Conservation (phyloP, 2,113 vertebrate genomes). For the Hylia prasina region DNA sequence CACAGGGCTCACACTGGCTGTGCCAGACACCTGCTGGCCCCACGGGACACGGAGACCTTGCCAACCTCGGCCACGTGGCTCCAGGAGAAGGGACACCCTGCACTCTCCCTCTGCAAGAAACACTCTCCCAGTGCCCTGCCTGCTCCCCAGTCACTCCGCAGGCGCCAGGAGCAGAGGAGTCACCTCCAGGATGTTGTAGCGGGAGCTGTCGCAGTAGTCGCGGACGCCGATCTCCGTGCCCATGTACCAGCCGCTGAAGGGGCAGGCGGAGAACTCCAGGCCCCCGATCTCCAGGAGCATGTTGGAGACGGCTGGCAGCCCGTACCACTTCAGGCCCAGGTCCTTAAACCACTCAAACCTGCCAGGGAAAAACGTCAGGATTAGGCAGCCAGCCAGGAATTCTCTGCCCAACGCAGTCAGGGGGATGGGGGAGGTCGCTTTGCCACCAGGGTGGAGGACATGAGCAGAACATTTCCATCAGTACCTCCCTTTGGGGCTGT, state of each 20-base stretch:
- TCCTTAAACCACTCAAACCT: slow-evolving; percentile 96
- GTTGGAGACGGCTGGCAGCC: slow-evolving; percentile 90
- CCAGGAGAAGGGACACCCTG: not conserved
- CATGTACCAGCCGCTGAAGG: slow-evolving; percentile 99
- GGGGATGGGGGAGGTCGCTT: not conserved
- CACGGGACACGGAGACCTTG: not conserved
- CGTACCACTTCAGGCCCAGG: slow-evolving; percentile 92
- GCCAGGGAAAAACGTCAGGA: not conserved
- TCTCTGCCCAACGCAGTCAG: fast-evolving
- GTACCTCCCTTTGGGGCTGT: not conserved
- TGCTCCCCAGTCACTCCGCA: not conserved
- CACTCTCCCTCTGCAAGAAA: not conserved
- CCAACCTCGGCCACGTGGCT: not conserved
- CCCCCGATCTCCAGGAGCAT: slow-evolving; percentile 97
- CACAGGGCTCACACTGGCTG: fast-evolving
- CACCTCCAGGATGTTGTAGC: slow-evolving; percentile 97
- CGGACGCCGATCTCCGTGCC: slow-evolving; percentile 97
- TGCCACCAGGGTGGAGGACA: not conserved
- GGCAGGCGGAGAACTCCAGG: slow-evolving; percentile 91
- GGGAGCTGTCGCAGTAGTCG: slow-evolving; percentile 93
- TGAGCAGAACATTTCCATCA: not conserved
- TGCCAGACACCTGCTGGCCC: not conserved
- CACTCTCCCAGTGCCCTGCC: fast-evolving
- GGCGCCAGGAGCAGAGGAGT: not conserved
- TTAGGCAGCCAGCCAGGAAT: not conserved